Conservation (phyloP, 2,888 invertebrate genomes). For the Eugnorisma glareosa region DNA sequence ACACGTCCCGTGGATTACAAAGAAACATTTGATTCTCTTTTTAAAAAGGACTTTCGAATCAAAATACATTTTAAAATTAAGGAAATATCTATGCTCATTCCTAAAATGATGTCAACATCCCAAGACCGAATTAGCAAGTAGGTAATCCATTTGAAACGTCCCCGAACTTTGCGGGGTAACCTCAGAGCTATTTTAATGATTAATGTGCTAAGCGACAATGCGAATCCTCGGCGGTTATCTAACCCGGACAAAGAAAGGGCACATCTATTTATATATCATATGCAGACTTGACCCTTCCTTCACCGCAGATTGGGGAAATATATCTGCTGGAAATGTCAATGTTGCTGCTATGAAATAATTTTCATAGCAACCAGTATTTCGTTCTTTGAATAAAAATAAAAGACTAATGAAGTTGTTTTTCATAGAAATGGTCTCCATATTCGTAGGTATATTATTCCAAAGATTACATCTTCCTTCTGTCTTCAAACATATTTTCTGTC, state of each 20-base stretch:
- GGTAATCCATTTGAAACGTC: constrained; percentile 59
- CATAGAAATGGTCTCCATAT: no score
- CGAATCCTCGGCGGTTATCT: constrained; percentile 81
- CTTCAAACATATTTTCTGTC: background rate
- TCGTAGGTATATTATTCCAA: no score
- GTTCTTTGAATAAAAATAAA: background rate
- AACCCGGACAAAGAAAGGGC: constrained; percentile 83
- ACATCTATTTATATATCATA: constrained; percentile 86
- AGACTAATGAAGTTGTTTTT: background rate
- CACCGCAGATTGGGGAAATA: constrained; percentile 64
- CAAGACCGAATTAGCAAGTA: constrained; percentile 51
- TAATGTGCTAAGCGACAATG: constrained; percentile 84
- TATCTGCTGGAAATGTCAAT: constrained; percentile 33
- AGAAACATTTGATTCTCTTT: background rate
- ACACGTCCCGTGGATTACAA: background rate
- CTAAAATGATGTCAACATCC: constrained; percentile 53
- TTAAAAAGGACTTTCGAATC: background rate
- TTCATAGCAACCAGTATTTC: no score
- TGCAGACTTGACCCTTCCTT: constrained; percentile 87
- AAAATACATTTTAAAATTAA: background rate
- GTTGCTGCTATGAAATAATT: background rate
- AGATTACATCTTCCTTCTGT: background rate
- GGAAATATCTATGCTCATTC: constrained; percentile 17
- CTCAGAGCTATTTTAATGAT: constrained; percentile 81
- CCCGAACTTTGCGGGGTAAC: constrained; percentile 72